phyloP scores from a whole-genome alignment of 2,797 vertebrate genomes.

The Eidolon dupreanum region DNA sequence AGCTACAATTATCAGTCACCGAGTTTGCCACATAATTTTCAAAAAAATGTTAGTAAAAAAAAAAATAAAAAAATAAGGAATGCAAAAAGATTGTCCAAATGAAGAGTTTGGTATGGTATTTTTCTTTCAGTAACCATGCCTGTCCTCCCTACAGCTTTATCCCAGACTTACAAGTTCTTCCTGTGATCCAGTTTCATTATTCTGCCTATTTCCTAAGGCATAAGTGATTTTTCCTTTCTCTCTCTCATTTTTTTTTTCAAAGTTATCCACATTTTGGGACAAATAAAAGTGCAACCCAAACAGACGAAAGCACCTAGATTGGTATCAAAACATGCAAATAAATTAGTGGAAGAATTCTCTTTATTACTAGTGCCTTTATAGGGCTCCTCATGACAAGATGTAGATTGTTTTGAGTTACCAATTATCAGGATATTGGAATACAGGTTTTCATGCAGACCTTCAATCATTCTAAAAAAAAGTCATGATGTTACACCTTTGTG shows the following conservation, averaged over 20 bases:
- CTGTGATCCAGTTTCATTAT: accelerated
- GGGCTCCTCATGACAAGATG: neutral
- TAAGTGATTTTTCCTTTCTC: neutral
- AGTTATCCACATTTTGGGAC: neutral
- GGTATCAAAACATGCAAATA: neutral
- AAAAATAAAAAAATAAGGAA: neutral
- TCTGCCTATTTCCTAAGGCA: neutral
- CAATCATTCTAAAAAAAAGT: neutral
- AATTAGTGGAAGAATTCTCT: neutral
- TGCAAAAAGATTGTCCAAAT: neutral
- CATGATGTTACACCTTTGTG: too few species aligned
- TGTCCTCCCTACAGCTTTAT: neutral
- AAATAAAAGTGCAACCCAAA: neutral
- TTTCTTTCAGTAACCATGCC: neutral
- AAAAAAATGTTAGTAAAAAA: neutral
- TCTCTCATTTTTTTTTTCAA: neutral
- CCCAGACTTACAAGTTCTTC: neutral
- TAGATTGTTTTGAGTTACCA: neutral
- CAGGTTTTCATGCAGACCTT: neutral
- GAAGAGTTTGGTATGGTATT: neutral
- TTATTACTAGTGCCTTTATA: neutral
- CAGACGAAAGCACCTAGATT: neutral
- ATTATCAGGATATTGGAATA: neutral
- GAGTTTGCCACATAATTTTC: neutral
- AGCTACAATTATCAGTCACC: neutral